phyloP scores from a whole-genome alignment of 2,888 invertebrate species.

The Xestia xanthographa region DNA sequence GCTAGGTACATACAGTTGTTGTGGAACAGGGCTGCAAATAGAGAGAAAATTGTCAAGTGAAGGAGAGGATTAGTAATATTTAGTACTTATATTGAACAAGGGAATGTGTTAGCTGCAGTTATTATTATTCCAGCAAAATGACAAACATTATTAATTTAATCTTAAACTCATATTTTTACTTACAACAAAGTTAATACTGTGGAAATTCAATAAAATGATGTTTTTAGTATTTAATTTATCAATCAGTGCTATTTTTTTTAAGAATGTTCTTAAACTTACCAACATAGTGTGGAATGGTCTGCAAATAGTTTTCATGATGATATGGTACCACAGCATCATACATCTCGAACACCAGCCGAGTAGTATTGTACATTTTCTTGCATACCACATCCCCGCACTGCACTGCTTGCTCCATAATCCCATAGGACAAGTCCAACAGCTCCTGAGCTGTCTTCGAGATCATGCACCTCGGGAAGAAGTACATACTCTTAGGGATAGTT shows the following conservation, averaged over 20 bases:
- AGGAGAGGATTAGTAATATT: neutral
- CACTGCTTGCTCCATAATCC: conserved; percentile 92
- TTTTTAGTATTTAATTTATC: neutral
- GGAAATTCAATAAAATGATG: neutral
- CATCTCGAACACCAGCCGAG: conserved; percentile 93
- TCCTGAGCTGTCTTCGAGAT: conserved; percentile 92
- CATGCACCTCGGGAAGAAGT: conserved; percentile 90
- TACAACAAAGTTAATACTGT: neutral
- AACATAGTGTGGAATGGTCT: conserved; percentile 96
- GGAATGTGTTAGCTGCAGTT: neutral
- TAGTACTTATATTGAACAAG: neutral
- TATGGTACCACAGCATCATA: conserved; percentile 95
- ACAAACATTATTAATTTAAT: neutral
- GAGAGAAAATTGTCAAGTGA: neutral
- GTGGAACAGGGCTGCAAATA: conserved; percentile 93
- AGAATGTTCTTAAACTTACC: conserved; percentile 86
- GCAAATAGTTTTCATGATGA: conserved; percentile 94
- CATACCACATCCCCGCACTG: conserved; percentile 91
- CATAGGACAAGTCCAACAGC: conserved; percentile 91
- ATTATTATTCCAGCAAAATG: neutral
- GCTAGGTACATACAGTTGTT: conserved; percentile 98
- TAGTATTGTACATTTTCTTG: conserved; percentile 92
- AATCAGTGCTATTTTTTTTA: neutral
- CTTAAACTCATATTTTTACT: neutral
- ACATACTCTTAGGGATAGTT: conserved; percentile 84